Evolutionary conservation across 1,140 invertebrate species (phyloP).

Genomic region (Calycopis cecrops): DNA sequence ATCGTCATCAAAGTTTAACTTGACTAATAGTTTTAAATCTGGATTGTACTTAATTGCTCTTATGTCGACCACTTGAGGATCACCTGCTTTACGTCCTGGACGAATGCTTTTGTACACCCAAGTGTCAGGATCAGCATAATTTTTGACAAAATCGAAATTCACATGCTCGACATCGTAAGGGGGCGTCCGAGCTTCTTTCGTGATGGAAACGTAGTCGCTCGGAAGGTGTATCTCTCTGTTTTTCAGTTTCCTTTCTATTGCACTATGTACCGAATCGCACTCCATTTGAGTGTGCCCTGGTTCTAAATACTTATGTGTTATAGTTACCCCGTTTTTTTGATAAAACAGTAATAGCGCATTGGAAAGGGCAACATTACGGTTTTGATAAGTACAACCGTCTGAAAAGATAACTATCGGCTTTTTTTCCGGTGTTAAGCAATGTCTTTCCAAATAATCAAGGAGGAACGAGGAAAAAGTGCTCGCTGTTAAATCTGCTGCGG

Average conservation of each 20-base stretch:
- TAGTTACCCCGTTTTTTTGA: too few species aligned
- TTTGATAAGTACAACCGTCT: too few species aligned
- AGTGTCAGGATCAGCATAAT: slow-evolving; percentile 20
- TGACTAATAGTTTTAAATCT: not conserved
- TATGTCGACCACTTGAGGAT: slow-evolving; percentile 21
- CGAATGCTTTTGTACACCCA: slow-evolving; percentile 23
- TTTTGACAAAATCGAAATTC: slow-evolving; percentile 22
- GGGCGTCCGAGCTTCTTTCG: slow-evolving; percentile 12
- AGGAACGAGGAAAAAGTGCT: too few species aligned
- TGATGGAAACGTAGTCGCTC: slow-evolving; percentile 1
- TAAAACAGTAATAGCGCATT: too few species aligned
- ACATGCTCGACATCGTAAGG: slow-evolving; percentile 19
- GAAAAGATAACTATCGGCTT: too few species aligned
- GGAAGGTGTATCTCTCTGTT: not conserved
- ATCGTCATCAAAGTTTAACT: slow-evolving; percentile 13
- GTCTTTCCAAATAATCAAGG: too few species aligned
- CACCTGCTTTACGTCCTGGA: slow-evolving; percentile 24
- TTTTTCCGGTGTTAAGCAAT: too few species aligned
- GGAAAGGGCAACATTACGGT: too few species aligned
- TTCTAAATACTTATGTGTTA: not conserved
- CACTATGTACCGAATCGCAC: not conserved
- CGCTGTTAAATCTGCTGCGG: too few species aligned
- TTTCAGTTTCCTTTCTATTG: not conserved
- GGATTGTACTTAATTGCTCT: slow-evolving; percentile 15
- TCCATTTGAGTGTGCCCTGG: slow-evolving; percentile 1